Evolutionary conservation across 2,113 vertebrate genomes (phyloP).

Genomic region (Phylloscopus trochilus): DNA sequence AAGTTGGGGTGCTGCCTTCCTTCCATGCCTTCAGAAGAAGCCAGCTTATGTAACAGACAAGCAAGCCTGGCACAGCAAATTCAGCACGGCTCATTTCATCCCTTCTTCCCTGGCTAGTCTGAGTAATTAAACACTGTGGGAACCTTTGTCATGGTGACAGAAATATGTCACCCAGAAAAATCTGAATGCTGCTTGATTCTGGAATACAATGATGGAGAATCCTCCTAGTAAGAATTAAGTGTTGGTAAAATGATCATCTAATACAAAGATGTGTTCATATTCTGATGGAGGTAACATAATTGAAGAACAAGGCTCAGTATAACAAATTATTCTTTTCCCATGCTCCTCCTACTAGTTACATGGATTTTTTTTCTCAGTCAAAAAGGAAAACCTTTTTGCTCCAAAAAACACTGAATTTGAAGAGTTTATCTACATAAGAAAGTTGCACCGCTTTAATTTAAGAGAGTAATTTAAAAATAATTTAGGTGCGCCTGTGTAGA

Average conservation of each 20-base stretch:
- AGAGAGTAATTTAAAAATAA: slow-evolving; percentile 16
- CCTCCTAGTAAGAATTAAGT: background rate
- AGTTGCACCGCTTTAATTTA: slow-evolving; percentile 22
- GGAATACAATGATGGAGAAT: slow-evolving; percentile 14
- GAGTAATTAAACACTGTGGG: slow-evolving; percentile 56
- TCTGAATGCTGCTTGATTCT: slow-evolving; percentile 12
- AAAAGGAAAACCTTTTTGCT: background rate
- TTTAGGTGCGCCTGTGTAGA: slow-evolving; percentile 11
- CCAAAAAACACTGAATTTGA: background rate
- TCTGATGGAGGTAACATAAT: background rate
- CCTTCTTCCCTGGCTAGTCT: slow-evolving; percentile 16
- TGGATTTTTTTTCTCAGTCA: background rate
- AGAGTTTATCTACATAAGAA: background rate
- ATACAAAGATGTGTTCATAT: slow-evolving; percentile 27
- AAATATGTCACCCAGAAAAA: slow-evolving; percentile 33
- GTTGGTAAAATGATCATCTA: slow-evolving; percentile 28
- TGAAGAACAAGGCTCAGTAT: background rate
- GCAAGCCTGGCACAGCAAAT: background rate
- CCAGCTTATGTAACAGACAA: background rate
- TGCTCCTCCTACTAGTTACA: background rate
- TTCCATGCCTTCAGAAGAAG: background rate
- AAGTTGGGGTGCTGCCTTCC: background rate
- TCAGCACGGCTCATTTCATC: slow-evolving; percentile 7
- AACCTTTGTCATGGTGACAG: slow-evolving; percentile 47
- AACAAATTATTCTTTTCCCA: background rate